Conservation (phyloP, 1,140 invertebrate species). For the Marisa cornuarietis region DNA sequence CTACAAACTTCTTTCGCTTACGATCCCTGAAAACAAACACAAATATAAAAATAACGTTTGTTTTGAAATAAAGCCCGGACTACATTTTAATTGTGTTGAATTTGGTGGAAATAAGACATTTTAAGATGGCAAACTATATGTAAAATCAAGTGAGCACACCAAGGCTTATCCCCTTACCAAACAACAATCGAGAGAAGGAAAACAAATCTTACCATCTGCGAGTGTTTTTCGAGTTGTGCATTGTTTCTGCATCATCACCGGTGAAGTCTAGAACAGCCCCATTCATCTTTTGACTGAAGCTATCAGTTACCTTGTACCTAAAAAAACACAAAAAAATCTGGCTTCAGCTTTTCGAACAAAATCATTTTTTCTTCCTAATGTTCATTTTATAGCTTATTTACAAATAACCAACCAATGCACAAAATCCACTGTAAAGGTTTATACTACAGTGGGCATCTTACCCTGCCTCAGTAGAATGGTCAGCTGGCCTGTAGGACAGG, state of each 20-base stretch:
- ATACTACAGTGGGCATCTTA: constrained; percentile 61
- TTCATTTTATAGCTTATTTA: background rate
- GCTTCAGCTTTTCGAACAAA: background rate
- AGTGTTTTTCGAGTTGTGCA: constrained; percentile 71
- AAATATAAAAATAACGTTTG: background rate
- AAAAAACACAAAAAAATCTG: constrained; percentile 18
- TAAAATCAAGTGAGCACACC: too few relatives aligned
- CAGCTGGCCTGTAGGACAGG: constrained; percentile 84
- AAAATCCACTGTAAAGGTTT: background rate
- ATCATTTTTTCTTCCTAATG: background rate
- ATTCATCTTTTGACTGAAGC: constrained; percentile 78
- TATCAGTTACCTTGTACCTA: constrained; percentile 62
- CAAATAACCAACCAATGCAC: background rate
- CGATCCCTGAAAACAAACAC: constrained; percentile 74
- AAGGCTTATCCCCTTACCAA: too few relatives aligned
- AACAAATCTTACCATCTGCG: constrained; percentile 72
- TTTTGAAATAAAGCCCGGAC: too few relatives aligned
- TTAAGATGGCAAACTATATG: too few relatives aligned
- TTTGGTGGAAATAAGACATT: too few relatives aligned
- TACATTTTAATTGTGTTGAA: too few relatives aligned
- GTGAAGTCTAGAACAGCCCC: constrained; percentile 81
- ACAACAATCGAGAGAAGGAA: too few relatives aligned
- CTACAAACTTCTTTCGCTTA: constrained; percentile 92
- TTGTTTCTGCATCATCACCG: constrained; percentile 78
- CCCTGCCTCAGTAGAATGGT: constrained; percentile 90